phyloP scores from a whole-genome alignment of 1,140 invertebrate genomes.

The Drosophila littoralis region DNA sequence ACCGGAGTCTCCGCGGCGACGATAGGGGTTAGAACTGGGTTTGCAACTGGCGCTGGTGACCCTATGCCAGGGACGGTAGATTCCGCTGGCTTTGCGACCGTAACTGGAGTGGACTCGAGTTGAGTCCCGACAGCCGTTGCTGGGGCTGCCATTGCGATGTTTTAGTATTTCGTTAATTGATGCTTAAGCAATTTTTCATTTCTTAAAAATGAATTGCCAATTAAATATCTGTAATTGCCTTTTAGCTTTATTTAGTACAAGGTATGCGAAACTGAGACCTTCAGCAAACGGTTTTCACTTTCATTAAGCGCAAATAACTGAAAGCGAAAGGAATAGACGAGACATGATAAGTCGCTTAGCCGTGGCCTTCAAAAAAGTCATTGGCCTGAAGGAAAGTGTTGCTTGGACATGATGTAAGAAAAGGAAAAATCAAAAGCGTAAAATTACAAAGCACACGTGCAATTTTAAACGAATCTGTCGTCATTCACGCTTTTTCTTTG shows the following conservation, averaged over 20 bases:
- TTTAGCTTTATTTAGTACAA: not conserved
- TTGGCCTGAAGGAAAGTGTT: constrained; percentile 8
- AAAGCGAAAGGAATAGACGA: constrained; percentile 1
- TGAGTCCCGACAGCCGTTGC: not conserved
- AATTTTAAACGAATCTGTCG: constrained; percentile 11
- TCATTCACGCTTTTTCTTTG: constrained; percentile 11
- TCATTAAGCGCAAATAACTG: constrained; percentile 15
- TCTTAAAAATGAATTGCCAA: not conserved
- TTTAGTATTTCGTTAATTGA: not conserved
- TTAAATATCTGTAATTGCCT: not conserved
- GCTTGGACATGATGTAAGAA: constrained; percentile 1
- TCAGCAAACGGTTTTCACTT: constrained; percentile 1
- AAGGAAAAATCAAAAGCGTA: not conserved
- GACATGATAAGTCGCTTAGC: constrained; percentile 19
- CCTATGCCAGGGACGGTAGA: not conserved
- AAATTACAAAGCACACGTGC: constrained; percentile 20
- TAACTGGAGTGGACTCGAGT: not conserved
- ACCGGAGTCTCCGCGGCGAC: not conserved
- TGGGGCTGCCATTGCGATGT: constrained; percentile 1
- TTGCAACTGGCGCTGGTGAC: not conserved
- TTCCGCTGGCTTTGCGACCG: not conserved
- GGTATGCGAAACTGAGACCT: not conserved
- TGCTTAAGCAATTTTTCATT: not conserved
- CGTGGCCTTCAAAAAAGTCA: constrained; percentile 43
- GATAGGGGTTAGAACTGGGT: not conserved